Conservation (phyloP, 2,888 invertebrate species). For the Laspeyria flexula region DNA sequence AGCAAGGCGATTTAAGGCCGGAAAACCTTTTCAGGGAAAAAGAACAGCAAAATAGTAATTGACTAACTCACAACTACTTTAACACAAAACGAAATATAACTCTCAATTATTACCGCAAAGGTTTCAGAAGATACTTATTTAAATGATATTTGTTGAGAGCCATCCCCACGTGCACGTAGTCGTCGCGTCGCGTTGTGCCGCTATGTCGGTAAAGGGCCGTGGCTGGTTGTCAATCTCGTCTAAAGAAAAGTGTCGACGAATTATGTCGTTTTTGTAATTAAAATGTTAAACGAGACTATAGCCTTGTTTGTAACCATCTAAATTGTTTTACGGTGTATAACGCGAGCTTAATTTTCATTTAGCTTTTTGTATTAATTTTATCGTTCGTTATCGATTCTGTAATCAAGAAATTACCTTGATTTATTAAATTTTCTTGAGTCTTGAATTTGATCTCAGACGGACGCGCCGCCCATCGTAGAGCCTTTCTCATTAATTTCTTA, state of each 20-base stretch:
- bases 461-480: no score
- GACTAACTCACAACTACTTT: slow-evolving; percentile 14
- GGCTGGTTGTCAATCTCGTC: not conserved
- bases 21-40: slow-evolving; percentile 5
- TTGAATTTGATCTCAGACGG: no score
- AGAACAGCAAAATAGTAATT: slow-evolving; percentile 14
- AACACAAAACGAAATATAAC: slow-evolving; percentile 21
- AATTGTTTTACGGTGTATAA: slow-evolving; percentile 1
- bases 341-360: not conserved
- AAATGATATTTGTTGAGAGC: slow-evolving; percentile 34
- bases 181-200: slow-evolving; percentile 3
- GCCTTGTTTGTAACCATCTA: not conserved
- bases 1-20: slow-evolving; percentile 10
- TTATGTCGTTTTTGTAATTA: slow-evolving; percentile 14
- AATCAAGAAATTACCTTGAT: no score
- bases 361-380: not conserved
- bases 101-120: slow-evolving; percentile 19
- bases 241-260: slow-evolving; percentile 14
- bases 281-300: slow-evolving; percentile 8
- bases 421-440: no score
- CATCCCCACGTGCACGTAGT: no score
- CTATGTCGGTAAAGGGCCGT: slow-evolving; percentile 22
- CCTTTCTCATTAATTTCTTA: no score
- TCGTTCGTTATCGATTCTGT: not conserved
- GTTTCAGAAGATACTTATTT: slow-evolving; percentile 25